Base-by-base conservation (phyloP, 2,888 invertebrate species). In the Abrostola tripartita region DNA sequence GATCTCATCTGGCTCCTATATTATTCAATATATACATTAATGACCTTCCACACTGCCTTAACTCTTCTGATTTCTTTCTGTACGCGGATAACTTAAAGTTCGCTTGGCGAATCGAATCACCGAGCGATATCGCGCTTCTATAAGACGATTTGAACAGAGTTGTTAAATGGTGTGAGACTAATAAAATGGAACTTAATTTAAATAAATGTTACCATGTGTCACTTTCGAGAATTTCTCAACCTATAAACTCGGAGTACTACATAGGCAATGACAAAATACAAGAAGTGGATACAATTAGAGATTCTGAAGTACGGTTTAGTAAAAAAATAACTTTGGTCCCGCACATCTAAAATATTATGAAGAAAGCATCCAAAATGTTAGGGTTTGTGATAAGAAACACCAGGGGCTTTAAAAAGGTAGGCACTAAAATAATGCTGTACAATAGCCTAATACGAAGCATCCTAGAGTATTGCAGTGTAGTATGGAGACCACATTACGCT, bases 401-500 rank as follows among this genome's bases (percentile, higher is more conserved):
- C 42, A 44, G 12, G 7, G 42, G 14, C 8, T 44, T 44, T 6
- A 44, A 44, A 44, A 12, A 44, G 1, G 12, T 12, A 0, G 12
- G 42, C 12, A 14, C 42, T 6, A 44, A 44, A 44, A 44, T 44
- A 14, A 44, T 44, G 42, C 42, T 44, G 8, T 44, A 44, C 42
- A 6, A 6, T 44, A 14, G 6, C 12, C 42, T 44, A 12, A 12
- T 44, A n/a, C 42, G 42, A 7, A 44, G 42, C 12, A 6, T 44
- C 6, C 11, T 44, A 2, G 42, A 44, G 8, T 44, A 44, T 14
- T 44, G 42, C 42, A 12, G 42, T 44, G 12, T 44, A 14, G 42
- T 44, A 6, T 44, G 42, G 42, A 44, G 42, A 44, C 42, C 42
- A 44, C 42, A 44, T 6, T 44, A 44, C 42, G 12, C 42, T 5